Evolutionary conservation across 2,888 invertebrate species (phyloP).

Genomic region (Troglohyphantes excavatus): DNA sequence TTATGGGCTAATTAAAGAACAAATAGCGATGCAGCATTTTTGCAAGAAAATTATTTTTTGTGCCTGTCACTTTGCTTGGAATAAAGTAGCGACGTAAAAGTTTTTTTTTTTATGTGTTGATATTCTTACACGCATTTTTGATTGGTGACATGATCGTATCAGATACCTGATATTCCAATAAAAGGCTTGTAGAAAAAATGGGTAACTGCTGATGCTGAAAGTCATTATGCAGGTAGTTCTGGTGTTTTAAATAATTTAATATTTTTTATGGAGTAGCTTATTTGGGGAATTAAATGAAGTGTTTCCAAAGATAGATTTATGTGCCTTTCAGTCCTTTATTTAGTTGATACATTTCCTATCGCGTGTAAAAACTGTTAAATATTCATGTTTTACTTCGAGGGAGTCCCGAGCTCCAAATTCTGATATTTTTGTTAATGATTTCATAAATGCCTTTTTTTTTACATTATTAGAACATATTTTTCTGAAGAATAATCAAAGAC

Average conservation of each 20-base stretch:
- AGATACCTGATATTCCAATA: neutral
- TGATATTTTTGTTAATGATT: too few relatives aligned
- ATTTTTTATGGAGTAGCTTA: too few relatives aligned
- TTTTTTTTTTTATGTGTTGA: neutral
- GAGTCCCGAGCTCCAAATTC: too few relatives aligned
- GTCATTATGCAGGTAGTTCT: neutral
- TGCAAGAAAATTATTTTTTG: slow-evolving; percentile 11
- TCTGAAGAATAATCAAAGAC: too few relatives aligned
- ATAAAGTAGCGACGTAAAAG: slow-evolving; percentile 3
- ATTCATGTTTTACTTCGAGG: too few relatives aligned
- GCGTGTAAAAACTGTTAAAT: too few relatives aligned
- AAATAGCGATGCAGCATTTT: slow-evolving; percentile 46
- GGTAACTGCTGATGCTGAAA: neutral
- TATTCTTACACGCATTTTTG: neutral
- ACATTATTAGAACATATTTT: too few relatives aligned
- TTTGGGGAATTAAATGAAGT: too few relatives aligned
- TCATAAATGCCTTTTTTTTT: too few relatives aligned
- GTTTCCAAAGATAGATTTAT: too few relatives aligned
- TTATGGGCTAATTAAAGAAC: slow-evolving; percentile 62
- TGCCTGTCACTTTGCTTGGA: neutral
- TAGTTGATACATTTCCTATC: too few relatives aligned
- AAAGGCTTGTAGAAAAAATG: neutral
- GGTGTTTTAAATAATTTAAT: neutral
- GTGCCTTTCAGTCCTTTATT: too few relatives aligned
- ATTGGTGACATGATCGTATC: neutral